Base-by-base conservation (phyloP, 2,888 invertebrate species). In the Liposcelis brunnea region DNA sequence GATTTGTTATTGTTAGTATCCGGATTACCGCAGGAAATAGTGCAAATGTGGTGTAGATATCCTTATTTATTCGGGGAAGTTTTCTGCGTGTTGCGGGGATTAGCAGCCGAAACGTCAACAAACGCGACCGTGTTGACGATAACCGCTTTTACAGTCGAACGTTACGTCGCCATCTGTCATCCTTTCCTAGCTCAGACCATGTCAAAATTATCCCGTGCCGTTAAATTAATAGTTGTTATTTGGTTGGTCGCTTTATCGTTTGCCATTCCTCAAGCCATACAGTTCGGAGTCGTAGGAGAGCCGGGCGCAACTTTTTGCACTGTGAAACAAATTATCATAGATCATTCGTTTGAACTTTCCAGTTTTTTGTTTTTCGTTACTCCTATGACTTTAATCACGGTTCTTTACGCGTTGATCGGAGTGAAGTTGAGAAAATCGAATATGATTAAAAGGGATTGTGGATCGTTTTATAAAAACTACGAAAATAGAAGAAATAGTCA, bases 161-260 rank as follows among this genome's bases (percentile, higher is more conserved):
- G 90, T 49, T 91, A 86, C 59, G 76, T 86, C 32, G 86, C 86
- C 4, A 86, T 87, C 54, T 86, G 85, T 56, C 78, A 83, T 57
- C 78, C 78, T 0, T 73, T 80, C 55, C 59, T 71, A 16, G 51
- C 75, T 1, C 89, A 90, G 58, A 84, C 84, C 49, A 81, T 87
- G 77, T 87, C 89, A 3, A 86, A 86, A 56, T 65, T 91, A 34
- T 80, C 85, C 12, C 70, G 93, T 26, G 90, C 86, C 8, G 70
- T 84, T 46, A 81, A 80, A 58, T 76, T 85, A 54, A 83, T 93
- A 34, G 61, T 85, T 16, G 64, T 75, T 35, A 75, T 91, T 50
- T 94, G 93, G 93, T 58, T 83, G 44, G 64, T 77, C 1, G 80
- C 89, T 0, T 62, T 87, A 52, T 67, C 74, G 49, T 63, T 80